Conservation (phyloP, 92 coral and sea anemone species). For the Porites lobata region DNA sequence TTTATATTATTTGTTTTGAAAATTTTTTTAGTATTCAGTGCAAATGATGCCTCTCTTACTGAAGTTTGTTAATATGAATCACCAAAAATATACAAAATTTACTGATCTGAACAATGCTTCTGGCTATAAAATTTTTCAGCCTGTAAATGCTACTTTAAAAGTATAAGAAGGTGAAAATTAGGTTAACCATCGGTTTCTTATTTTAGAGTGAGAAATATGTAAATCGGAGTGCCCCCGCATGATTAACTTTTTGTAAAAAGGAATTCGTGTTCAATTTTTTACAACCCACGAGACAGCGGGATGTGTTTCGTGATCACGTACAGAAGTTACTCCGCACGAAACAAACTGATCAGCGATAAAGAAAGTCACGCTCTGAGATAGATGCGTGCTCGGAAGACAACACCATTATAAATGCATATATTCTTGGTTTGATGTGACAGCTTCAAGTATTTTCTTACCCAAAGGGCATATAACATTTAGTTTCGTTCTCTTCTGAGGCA, state of each 20-base stretch:
- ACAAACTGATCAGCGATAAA: not conserved
- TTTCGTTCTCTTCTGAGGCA: too few species aligned
- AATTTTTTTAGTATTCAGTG: not conserved
- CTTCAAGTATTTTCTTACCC: too few species aligned
- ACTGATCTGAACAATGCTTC: not conserved
- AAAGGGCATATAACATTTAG: too few species aligned
- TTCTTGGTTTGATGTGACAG: too few species aligned
- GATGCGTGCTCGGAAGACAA: too few species aligned
- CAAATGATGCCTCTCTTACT: too few species aligned
- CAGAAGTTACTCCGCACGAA: not conserved
- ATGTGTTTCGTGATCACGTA: constrained; percentile 24
- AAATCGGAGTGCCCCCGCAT: constrained; percentile 13
- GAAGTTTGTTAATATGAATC: too few species aligned
- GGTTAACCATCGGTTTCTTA: not conserved
- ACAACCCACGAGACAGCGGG: constrained; percentile 16
- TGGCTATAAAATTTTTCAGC: not conserved
- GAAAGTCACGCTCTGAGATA: not conserved
- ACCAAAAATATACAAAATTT: not conserved
- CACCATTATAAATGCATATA: too few species aligned
- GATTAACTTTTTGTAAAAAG: not conserved
- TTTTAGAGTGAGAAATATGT: not conserved
- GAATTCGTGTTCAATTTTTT: constrained; percentile 14
- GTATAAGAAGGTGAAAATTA: not conserved
- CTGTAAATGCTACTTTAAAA: not conserved
- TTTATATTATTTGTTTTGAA: constrained; percentile 25